Base-by-base conservation (phyloP, 1,140 invertebrate genomes). In the Solen grandis region DNA sequence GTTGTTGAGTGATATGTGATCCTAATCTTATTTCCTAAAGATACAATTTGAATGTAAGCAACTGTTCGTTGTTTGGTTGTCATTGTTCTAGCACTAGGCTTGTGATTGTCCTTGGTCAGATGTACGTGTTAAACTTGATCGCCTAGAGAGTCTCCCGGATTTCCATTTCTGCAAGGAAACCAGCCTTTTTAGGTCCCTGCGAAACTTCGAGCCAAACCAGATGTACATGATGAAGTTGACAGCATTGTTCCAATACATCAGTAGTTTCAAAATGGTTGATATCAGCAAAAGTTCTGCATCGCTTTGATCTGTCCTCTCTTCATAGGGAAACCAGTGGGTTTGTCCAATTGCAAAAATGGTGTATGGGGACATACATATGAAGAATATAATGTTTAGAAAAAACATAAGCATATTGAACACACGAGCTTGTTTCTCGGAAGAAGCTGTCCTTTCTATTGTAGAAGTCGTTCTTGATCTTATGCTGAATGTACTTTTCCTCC, bases 201-300 rank as follows among this genome's bases (percentile, higher is more conserved):
- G n/a, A 22, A 59, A 59, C 25, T 59, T 59, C 8, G 55, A 59
- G 8, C 55, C 55, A 14, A 59, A 59, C 55, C n/a, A 13, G 19
- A 59, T 59, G 55, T 59, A 59, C 8, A 59, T 19, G 25, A 59
- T 25, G 55, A 59, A 59, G 25, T 59, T 59, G 10, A 59, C 29
- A 8, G 55, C 55, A 59, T 8, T 59, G 55, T 59, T 59, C 55
- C 19, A 22, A 27, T 59, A 59, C 10, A 59, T 59, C 10, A 59
- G 22, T 27, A 59, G n/a, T 13, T 22, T 22, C 29, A 59, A 19
- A 59, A 59, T 59, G 10, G 8, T 8, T 25, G 55, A 59, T 8
- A 59, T 22, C 8, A 59, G 55, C n/a, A 59, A 27, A 13, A 59
- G n/a, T 59, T 59, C 8, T 25, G 55, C 10, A 59, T 22, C 27